Base-by-base conservation (phyloP, 2,113 vertebrate genomes). In the Eulemur macaco region DNA sequence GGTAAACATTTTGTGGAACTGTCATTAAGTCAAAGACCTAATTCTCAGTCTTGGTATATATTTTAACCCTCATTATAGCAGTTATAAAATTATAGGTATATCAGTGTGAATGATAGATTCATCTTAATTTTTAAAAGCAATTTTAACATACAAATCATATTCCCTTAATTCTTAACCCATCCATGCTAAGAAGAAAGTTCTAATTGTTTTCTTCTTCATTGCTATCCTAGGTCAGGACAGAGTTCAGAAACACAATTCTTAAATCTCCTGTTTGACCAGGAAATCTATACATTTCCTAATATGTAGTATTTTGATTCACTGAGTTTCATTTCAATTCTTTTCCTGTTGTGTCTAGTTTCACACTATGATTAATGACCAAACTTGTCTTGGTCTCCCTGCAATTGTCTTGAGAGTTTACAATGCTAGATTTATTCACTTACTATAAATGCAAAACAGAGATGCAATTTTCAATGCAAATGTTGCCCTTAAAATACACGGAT, bases 381-480 rank as follows among this genome's bases (percentile, higher is more conserved):
- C 54, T 97, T 68, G 37, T 85, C 21, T 95, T 95, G 56, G 73
- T 91, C 89, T 97, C 63, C 47, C 68, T n/a, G 78, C 27, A 34
- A 83, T 64, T 95, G 89, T 77, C 82, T 94, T 94, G 54, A 95
- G 74, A 93, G 94, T 94, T 74, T 86, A 20, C 63, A 92, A 83
- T 69, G 58, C 77, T 73, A 78, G 82, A 86, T 93, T 96, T 93
- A 96, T 96, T 93, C 45, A 80, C 73, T 91, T 86, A 91, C 60
- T 86, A 93, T 96, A 96, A 93, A 94, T 96, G 68, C 78, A 94
- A 97, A 97, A 82, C 86, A 91, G 52, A 92, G n/a, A 93, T 69
- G 29, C 45, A 94, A 97, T 89, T 98, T 97, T 66, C 92, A 93
- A 31, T 83, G 58, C 71, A 90, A 96, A 95, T 95, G 52, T 89